phyloP scores from a whole-genome alignment of 1,140 invertebrate genomes.

The Drosophila athabasca region DNA sequence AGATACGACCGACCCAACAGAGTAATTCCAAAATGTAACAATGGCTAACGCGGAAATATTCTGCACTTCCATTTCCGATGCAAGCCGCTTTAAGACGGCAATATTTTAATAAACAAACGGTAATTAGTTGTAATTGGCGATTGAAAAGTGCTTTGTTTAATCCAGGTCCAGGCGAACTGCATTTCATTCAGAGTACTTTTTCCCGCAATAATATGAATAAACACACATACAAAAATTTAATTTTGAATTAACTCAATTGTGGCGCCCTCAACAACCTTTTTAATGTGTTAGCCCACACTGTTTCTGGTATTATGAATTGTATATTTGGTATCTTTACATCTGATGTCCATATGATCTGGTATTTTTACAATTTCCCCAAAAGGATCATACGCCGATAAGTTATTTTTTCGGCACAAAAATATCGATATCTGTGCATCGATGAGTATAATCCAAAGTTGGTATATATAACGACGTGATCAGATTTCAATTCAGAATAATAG shows the following conservation, averaged over 20 bases:
- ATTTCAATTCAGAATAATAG: too few relatives aligned
- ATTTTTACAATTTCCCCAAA: too few relatives aligned
- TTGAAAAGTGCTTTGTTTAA: slow-evolving; percentile 12
- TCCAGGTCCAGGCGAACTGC: neutral
- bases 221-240: slow-evolving; percentile 6
- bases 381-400: too few relatives aligned
- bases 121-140: slow-evolving; percentile 15
- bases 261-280: neutral
- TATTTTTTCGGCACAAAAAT: too few relatives aligned
- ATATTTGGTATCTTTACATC: neutral
- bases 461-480: too few relatives aligned
- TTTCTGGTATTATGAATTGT: neutral
- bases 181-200: slow-evolving; percentile 21
- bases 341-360: too few relatives aligned
- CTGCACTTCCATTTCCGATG: slow-evolving; percentile 28
- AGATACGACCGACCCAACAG: neutral
- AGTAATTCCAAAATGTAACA: slow-evolving; percentile 14
- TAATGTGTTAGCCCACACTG: neutral
- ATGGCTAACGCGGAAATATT: slow-evolving; percentile 8
- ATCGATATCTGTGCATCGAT: too few relatives aligned
- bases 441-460: too few relatives aligned
- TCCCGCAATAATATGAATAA: slow-evolving; percentile 39
- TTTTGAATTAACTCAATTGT: neutral
- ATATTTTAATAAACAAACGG: slow-evolving; percentile 37
- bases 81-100: slow-evolving; percentile 14